These are phyloP conservation scores for Chionomys nivalis DNA, from an alignment of 2,113 vertebrate species.

Conservation along the genomic window DNA sequence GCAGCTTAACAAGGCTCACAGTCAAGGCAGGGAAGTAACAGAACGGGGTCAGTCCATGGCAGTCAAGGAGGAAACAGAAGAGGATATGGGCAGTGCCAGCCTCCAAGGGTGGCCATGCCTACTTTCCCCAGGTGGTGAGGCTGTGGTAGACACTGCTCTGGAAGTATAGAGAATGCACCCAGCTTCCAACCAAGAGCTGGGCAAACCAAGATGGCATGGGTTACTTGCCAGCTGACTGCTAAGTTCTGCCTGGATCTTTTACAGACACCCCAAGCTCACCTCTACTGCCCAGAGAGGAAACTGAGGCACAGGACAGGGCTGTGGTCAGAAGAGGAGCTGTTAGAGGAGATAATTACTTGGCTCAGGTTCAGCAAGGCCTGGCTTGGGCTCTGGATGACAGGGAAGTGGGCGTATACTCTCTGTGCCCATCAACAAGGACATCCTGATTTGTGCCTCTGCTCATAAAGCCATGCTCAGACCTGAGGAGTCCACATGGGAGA, in stretches of 20 bases:
- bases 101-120: background rate
- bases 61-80: too few relatives aligned
- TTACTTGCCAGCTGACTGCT: background rate
- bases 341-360: background rate
- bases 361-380: background rate
- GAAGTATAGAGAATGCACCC: background rate
- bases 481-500: background rate
- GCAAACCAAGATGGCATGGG: background rate
- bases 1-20: rapidly evolving
- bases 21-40: background rate
- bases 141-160: rapidly evolving
- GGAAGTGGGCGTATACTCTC: background rate
- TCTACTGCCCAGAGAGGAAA: background rate
- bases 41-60: background rate
- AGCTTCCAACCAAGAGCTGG: background rate
- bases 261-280: too few relatives aligned
- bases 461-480: background rate
- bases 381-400: background rate
- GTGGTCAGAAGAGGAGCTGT: background rate
- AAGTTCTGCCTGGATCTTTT: background rate
- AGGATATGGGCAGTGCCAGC: rapidly evolving
- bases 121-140: background rate
- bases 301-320: background rate
- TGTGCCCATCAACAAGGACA: background rate
- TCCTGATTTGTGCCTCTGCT: background rate